A percentile compares a stretch with the other conserved stretches of the same genome.
phyloP scores from a whole-genome alignment of 2,113 vertebrate genomes.

The Cyanocitta stelleri region DNA sequence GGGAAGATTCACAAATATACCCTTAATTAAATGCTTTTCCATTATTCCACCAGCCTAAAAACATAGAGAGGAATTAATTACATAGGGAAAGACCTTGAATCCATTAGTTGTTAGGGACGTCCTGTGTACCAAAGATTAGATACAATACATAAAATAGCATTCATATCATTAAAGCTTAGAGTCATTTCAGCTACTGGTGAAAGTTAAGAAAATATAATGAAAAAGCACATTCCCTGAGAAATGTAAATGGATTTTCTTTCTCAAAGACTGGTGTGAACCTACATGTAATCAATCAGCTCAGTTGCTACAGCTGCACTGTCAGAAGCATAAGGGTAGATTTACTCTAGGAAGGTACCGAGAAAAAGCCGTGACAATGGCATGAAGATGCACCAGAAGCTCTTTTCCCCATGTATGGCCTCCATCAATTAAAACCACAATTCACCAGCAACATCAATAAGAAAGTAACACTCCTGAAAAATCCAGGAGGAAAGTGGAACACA shows the following conservation, averaged over 20 bases:
- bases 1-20: background rate
- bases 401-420: background rate
- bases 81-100: background rate
- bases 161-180: background rate
- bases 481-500: background rate
- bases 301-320: background rate
- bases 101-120: background rate
- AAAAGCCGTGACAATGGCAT: background rate
- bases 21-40: background rate
- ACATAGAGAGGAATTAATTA: background rate
- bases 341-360: background rate
- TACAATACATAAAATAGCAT: background rate
- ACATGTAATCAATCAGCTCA: background rate
- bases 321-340: background rate
- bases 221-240: background rate
- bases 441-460: background rate
- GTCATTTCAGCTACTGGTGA: background rate
- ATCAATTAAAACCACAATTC: slow-evolving; percentile 12
- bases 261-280: background rate
- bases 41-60: background rate
- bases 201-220: background rate
- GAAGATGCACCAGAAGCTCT: background rate
- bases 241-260: background rate
- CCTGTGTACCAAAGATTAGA: background rate
- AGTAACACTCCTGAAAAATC: background rate